phyloP scores from a whole-genome alignment of 2,113 vertebrate species.

The Malurus elegans region DNA sequence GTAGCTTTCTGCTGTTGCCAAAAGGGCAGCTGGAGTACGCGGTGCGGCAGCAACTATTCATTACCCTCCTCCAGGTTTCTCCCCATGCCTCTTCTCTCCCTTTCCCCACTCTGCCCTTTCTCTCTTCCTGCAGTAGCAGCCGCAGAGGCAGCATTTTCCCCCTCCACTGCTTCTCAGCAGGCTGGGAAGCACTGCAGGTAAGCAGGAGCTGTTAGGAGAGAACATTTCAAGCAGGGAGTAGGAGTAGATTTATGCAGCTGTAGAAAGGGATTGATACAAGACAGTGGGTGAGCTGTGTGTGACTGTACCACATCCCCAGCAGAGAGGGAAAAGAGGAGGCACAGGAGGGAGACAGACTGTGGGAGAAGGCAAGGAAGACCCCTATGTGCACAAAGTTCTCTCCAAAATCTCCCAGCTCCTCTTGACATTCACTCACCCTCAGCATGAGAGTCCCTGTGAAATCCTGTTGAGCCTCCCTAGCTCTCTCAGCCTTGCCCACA shows the following conservation, averaged over 20 bases:
- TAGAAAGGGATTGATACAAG: slow-evolving; percentile 12
- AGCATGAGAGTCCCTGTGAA: background rate
- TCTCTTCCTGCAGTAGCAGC: background rate
- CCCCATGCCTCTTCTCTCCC: background rate
- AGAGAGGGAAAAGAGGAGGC: background rate
- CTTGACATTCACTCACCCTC: background rate
- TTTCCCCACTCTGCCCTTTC: background rate
- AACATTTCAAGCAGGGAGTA: slow-evolving; percentile 44
- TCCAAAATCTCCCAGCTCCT: background rate
- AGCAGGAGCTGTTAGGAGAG: background rate
- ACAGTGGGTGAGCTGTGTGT: slow-evolving; percentile 16
- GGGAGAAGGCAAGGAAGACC: background rate
- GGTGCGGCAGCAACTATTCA: background rate
- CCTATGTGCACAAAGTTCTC: background rate
- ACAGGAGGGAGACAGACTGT: background rate
- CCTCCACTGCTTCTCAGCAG: background rate
- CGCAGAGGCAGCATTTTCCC: background rate
- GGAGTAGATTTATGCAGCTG: slow-evolving; percentile 51
- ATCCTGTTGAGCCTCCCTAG: background rate
- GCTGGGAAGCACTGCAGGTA: slow-evolving; percentile 28
- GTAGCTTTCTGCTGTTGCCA: background rate
- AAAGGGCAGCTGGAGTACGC: background rate
- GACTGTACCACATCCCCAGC: background rate
- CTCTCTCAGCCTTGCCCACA: background rate
- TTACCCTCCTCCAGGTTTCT: slow-evolving; percentile 5